Evolutionary conservation across 2,113 vertebrate genomes (phyloP).

Genomic region (Muntiacus muntjak): DNA sequence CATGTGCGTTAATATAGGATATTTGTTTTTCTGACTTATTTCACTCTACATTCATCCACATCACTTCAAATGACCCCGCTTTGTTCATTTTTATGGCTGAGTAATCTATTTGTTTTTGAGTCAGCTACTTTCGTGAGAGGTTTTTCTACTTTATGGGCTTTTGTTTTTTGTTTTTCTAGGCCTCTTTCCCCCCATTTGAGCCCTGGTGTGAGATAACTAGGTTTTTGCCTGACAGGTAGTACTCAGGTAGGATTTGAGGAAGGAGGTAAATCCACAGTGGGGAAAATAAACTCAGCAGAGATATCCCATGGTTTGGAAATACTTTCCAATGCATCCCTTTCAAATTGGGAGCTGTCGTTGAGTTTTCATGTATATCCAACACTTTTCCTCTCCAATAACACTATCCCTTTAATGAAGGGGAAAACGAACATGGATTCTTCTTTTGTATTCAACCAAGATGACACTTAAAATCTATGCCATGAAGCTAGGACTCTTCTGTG

Average conservation of each 20-base stretch:
- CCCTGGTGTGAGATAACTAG: not conserved
- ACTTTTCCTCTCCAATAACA: not conserved
- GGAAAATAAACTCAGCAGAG: too few species aligned
- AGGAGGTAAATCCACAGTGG: not conserved
- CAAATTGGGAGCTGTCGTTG: not conserved
- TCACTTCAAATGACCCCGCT: not conserved
- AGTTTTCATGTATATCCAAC: not conserved
- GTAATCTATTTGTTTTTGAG: not conserved
- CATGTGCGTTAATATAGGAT: not conserved
- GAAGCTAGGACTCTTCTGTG: not conserved
- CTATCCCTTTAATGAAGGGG: not conserved
- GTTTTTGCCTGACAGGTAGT: not conserved
- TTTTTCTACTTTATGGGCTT: not conserved
- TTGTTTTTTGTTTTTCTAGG: not conserved
- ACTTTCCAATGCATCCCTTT: not conserved
- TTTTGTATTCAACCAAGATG: not conserved
- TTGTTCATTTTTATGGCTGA: not conserved
- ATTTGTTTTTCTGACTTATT: not conserved
- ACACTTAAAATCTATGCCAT: not conserved
- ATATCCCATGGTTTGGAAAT: not conserved
- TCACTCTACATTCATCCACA: not conserved
- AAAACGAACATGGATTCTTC: not conserved
- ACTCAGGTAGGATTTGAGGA: not conserved
- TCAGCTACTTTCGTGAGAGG: not conserved
- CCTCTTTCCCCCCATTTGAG: not conserved